Base-by-base conservation (phyloP, 2,888 invertebrate species). In the Petrophora chlorosata region DNA sequence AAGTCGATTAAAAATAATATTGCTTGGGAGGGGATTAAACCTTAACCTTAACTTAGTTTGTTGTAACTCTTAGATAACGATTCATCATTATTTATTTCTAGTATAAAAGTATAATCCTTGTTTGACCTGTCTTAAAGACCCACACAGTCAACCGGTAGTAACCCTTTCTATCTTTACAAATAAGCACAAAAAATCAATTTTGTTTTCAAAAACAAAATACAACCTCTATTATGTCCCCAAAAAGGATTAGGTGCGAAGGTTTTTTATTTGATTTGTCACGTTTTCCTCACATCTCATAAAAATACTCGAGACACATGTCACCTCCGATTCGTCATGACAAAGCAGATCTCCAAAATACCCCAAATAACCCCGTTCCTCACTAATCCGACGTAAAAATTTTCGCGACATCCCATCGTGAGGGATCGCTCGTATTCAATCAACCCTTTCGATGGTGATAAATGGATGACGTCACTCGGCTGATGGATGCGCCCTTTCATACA, bases 391-490 rank as follows among this genome's bases (percentile, higher is more conserved):
- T 61, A 66, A 69, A 67, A 66, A 62, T 68, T 65, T 60, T 66
- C 60, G 64, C 65, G 74, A 76, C 70, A 69, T 63, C 59, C 66
- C 63, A 70, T 62, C 67, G 70, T 63, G 68, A 71, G 63, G 69
- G 75, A 74, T 79, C 70, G 74, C 63, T 73, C 69, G 73, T 79
- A 82, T 77, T 79, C 81, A 77, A 81, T 81, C 76, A 83, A 80
- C 79, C 82, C 81, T 70, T 81, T 78, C 76, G 75, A 78, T 80
- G 70, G 70, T 83, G 82, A 84, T 84, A 81, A 83, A 84, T 83
- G 78, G 73, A 73, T 69, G 65, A 67, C 66, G 80, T 82, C 82
- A 73, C 51, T 54, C 48, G 47, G 39, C 63, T 81, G 81, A 82
- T 79, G 72, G 81, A 82, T 82, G 78, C 60, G 65, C 64, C 63